A percentile compares a stretch with the other conserved stretches of the same genome.
These are phyloP conservation scores for Caenorhabditis wallacei DNA, from an alignment of 2,888 invertebrate genomes.

Conservation along the genomic window DNA sequence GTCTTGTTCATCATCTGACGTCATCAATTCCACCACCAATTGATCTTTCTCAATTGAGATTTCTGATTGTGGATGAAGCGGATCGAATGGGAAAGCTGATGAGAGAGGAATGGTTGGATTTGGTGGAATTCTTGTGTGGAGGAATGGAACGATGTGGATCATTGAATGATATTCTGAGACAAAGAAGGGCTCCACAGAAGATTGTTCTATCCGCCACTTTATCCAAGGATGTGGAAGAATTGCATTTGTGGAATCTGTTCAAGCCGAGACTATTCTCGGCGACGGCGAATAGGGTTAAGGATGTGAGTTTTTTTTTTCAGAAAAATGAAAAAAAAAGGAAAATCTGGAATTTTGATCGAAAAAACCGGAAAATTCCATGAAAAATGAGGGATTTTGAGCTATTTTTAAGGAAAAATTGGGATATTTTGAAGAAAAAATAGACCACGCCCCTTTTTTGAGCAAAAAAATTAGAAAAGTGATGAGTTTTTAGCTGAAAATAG, in stretches of 20 bases:
- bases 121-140: conserved; percentile 86
- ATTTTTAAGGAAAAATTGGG: too few species aligned
- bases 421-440: too few species aligned
- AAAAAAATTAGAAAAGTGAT: too few species aligned
- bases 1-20: conserved; percentile 93
- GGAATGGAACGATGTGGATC: conserved; percentile 52
- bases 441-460: too few species aligned
- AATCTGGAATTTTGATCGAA: not conserved
- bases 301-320: conserved; percentile 38
- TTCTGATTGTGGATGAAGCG: conserved; percentile 93
- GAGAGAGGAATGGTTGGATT: conserved; percentile 93
- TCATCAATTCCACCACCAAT: conserved; percentile 85
- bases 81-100: conserved; percentile 94
- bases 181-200: conserved; percentile 61
- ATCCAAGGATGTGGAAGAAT: conserved; percentile 91
- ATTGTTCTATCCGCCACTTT: conserved; percentile 93
- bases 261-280: conserved; percentile 91
- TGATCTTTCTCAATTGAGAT: conserved; percentile 87
- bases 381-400: too few species aligned
- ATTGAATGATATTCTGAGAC: conserved; percentile 47
- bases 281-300: conserved; percentile 54
- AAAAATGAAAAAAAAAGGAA: not conserved
- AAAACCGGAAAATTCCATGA: not conserved
- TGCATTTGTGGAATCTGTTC: conserved; percentile 92
- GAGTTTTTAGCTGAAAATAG: too few species aligned